A percentile compares a stretch with the other conserved stretches of the same genome.
Evolutionary conservation across 2,113 vertebrate species (phyloP).

Genomic region (Grallaria varia): DNA sequence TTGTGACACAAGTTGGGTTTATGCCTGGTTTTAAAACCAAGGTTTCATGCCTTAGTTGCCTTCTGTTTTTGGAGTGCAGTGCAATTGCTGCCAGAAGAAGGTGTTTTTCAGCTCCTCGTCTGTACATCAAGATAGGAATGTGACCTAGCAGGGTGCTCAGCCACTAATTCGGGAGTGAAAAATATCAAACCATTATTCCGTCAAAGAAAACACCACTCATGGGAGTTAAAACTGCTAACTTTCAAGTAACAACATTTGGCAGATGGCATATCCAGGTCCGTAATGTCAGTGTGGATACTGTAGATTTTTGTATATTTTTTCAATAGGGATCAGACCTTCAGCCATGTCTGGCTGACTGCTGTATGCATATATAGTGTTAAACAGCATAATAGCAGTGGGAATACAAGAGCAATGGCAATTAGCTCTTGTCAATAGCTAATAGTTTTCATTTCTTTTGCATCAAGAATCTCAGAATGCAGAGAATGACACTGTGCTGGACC

Average conservation of each 20-base stretch:
- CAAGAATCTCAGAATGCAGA: neutral
- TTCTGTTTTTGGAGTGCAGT: neutral
- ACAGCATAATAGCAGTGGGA: neutral
- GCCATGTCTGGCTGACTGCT: neutral
- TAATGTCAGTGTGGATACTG: neutral
- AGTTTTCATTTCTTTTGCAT: neutral
- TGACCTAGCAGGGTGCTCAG: neutral
- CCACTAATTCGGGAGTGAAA: neutral
- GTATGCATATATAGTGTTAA: neutral
- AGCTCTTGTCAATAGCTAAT: neutral
- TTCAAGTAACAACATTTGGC: neutral
- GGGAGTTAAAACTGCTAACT: neutral
- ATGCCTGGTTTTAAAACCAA: neutral
- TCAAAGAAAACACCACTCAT: neutral
- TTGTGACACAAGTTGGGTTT: neutral
- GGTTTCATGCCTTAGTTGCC: neutral
- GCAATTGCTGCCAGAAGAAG: neutral
- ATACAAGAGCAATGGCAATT: neutral
- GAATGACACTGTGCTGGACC: neutral
- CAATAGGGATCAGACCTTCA: neutral
- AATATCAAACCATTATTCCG: neutral
- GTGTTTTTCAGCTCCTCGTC: neutral
- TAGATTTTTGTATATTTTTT: neutral
- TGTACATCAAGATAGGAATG: neutral
- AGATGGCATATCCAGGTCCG: neutral